Base-by-base conservation (phyloP, 2,113 vertebrate genomes). In the Peromyscus polionotus region DNA sequence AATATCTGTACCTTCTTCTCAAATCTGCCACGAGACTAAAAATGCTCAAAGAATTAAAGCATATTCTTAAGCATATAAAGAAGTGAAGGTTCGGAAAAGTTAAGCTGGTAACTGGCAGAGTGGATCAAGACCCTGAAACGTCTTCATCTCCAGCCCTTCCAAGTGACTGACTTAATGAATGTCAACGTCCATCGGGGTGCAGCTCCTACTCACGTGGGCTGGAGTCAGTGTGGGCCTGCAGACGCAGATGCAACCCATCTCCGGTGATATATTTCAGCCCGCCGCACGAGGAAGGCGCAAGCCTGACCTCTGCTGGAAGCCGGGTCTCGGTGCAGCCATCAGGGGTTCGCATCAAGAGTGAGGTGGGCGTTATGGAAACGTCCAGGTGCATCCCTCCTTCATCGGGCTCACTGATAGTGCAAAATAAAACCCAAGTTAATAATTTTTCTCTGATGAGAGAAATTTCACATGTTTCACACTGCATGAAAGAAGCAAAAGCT, bases 201-300 rank as follows among this genome's bases (percentile, higher is more conserved):
- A 45, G 2, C n/a, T 13, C 5, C 45, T n/a, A 95, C 98, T 98
- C 98, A 99, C 99, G 97, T 76, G 97, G 24, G 89, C 81, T 16
- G 70, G 93, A 54, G 31, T 97, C 93, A 1, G 97, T 96, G 4
- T 31, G 91, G 0, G 99, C 97, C 42, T 98, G 98, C 95, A 99
- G 42, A n/a, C 99, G 98, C 98, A 99, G 98, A 93, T 99, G 99
- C 76, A 99, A 98, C 22, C 99, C 99, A 2, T 99, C 99, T 1
- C 96, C 98, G 19, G 95, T 59, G 6, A 99, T 94, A 0, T 94
- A 98, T 12, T 96, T 97, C 8, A 99, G 98, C 16, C 98, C 99
- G 7, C 99, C 95, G 94, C 99, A 99, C 19, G 99, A 99, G 6
- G 98, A 98, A 81, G 98, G 99, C 26, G 96, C 97, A 39, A 99